A percentile compares a stretch with the other conserved stretches of the same genome.
These are phyloP conservation scores for Epinephelus awoara DNA, from an alignment of 2,797 vertebrate genomes.

Conservation along the genomic window DNA sequence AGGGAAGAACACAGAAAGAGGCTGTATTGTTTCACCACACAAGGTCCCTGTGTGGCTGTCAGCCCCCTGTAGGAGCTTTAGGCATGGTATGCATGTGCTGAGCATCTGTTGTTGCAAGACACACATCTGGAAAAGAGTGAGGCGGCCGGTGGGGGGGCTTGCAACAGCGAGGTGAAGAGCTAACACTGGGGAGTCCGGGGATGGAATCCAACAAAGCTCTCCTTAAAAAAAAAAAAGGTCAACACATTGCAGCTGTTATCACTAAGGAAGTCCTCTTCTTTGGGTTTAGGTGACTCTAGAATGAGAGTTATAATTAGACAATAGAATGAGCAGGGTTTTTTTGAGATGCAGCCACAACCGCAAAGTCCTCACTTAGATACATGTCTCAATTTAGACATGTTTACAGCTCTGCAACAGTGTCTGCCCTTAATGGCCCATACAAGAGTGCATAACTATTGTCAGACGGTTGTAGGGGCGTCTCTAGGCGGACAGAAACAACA, in stretches of 20 bases:
- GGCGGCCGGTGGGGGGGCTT: constrained; percentile 50
- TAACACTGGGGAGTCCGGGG: constrained; percentile 27
- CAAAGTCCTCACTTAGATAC: constrained; percentile 57
- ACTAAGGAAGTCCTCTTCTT: neutral
- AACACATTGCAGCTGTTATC: constrained; percentile 1
- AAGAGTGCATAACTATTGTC: constrained; percentile 38
- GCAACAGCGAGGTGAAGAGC: constrained; percentile 46
- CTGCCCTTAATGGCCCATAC: constrained; percentile 22
- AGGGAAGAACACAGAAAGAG: constrained; percentile 70
- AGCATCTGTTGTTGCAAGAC: constrained; percentile 76
- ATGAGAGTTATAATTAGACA: constrained; percentile 31
- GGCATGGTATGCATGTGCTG: constrained; percentile 76
- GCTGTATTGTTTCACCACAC: constrained; percentile 76
- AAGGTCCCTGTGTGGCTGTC: constrained; percentile 74
- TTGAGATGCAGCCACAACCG: constrained; percentile 25
- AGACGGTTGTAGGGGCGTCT: constrained; percentile 46
- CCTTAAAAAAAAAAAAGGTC: constrained; percentile 4
- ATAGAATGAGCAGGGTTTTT: constrained; percentile 9
- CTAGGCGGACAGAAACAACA: constrained; percentile 53
- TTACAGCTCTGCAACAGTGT: constrained; percentile 30
- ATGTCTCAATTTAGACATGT: constrained; percentile 40
- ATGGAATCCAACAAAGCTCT: constrained; percentile 33
- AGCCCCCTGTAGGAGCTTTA: constrained; percentile 69
- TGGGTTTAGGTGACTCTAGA: constrained; percentile 2
- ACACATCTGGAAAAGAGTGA: constrained; percentile 81